A percentile compares a stretch with the other conserved stretches of the same genome.
These are phyloP conservation scores for Vipera ursinii DNA, from an alignment of 2,797 vertebrate species.

Conservation along the genomic window DNA sequence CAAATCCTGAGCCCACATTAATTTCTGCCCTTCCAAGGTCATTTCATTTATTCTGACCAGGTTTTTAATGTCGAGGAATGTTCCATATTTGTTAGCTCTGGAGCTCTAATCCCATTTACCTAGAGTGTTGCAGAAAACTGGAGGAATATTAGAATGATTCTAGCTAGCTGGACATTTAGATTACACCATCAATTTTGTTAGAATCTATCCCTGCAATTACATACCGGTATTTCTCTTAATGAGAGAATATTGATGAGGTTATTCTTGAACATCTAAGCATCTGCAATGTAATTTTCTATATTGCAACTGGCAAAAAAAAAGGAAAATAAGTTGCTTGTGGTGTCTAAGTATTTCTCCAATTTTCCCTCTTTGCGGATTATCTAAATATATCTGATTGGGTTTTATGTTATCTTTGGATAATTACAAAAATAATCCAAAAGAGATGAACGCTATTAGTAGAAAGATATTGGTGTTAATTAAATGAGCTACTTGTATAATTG, in stretches of 20 bases:
- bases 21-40: neutral
- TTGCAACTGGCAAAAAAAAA: neutral
- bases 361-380: neutral
- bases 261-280: neutral
- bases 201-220: neutral
- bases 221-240: neutral
- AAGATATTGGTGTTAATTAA: conserved; percentile 18
- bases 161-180: neutral
- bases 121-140: neutral
- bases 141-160: neutral
- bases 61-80: neutral
- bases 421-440: conserved; percentile 5
- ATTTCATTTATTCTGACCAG: neutral
- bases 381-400: neutral
- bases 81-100: neutral
- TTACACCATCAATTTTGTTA: neutral
- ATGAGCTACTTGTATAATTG: neutral
- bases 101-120: neutral
- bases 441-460: conserved; percentile 1
- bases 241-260: neutral
- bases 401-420: conserved; percentile 17
- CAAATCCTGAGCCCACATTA: neutral
- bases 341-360: neutral
- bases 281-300: neutral
- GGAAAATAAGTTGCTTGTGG: neutral